Evolutionary conservation across 2,797 vertebrate genomes (phyloP), one percentile per base, ranked within the genome.

Genomic region (Nothura maculosa): DNA sequence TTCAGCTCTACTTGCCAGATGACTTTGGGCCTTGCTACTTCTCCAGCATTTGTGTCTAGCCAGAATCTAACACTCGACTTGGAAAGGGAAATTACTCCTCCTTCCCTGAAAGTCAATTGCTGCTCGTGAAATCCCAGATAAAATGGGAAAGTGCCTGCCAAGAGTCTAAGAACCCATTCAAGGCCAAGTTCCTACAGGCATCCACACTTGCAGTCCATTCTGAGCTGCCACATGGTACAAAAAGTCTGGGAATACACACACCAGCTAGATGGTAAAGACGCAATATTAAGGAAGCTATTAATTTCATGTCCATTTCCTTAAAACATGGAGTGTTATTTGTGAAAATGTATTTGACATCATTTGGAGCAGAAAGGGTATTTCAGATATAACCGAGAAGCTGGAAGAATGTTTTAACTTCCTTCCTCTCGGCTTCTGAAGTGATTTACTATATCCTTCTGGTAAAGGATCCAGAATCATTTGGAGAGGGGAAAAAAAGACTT

Each of bases 171-270:
- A 93, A 58, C 36, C 80, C 21, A 24, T 32, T 25, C 54, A 80
- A 91, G 61, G 87, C 88, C 89, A 95, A 93, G 70, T 92, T 92
- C 77, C 92, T 94, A 92, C 93, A 96, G 93, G 94, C 96, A 87
- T 82, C 85, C 72, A 3, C 18, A 38, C 14, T 81, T 89, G 62
- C 14, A 61, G n/a, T 54, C 6, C 2, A 17, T 9, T 25, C 57
- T 1, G 18, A 57, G 55, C 30, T 81, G 40, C 43, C 77, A 70
- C n/a, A 40, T 9, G 2, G 3, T 1, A 2, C 4, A 52, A 3
- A 24, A 47, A 48, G 34, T 10, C 0, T 1, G 80, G 54, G 57
- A 93, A 57, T 45, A 74, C 0, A 4, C 0, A 0, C 50, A 87
- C 4, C 21, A 54, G 40, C 13, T 42, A 32, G 27, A 85, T 57